These are phyloP conservation scores for Cydia strobilella DNA, from an alignment of 1,140 invertebrate genomes.

Conservation along the genomic window DNA sequence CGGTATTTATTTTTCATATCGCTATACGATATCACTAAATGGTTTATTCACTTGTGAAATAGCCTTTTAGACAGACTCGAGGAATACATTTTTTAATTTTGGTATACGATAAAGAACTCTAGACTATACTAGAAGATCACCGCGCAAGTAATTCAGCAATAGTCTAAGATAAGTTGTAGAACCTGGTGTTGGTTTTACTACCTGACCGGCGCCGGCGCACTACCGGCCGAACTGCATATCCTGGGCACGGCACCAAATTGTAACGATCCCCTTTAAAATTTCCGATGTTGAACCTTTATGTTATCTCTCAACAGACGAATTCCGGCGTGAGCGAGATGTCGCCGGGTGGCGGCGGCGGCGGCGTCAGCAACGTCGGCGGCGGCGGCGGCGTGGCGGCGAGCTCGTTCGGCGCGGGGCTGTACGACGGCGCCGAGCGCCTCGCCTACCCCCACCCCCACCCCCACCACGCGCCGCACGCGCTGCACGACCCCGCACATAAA, in stretches of 20 bases:
- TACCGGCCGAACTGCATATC: neutral
- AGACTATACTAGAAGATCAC: no score
- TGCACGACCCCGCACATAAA: constrained; percentile 41
- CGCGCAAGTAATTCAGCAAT: no score
- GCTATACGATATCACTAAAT: no score
- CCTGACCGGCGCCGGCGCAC: no score
- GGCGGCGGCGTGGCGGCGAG: constrained; percentile 37
- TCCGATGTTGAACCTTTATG: neutral
- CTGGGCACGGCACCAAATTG: constrained; percentile 7
- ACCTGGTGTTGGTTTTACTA: neutral
- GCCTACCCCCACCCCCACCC: constrained; percentile 42
- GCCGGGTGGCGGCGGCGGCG: constrained; percentile 44
- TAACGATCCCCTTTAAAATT: constrained; percentile 23
- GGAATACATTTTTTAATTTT: no score
- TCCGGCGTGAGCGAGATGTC: constrained; percentile 53
- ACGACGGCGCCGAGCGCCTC: constrained; percentile 55
- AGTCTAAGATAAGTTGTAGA: neutral
- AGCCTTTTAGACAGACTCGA: no score
- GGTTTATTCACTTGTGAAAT: no score
- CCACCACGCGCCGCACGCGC: constrained; percentile 12
- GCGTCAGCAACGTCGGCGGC: constrained; percentile 36
- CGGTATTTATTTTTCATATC: no score
- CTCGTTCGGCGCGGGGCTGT: constrained; percentile 47
- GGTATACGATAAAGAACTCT: no score
- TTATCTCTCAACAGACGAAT: constrained; percentile 29